phyloP scores from a whole-genome alignment of 2,888 invertebrate genomes.

The Exephanes ischioxanthus region DNA sequence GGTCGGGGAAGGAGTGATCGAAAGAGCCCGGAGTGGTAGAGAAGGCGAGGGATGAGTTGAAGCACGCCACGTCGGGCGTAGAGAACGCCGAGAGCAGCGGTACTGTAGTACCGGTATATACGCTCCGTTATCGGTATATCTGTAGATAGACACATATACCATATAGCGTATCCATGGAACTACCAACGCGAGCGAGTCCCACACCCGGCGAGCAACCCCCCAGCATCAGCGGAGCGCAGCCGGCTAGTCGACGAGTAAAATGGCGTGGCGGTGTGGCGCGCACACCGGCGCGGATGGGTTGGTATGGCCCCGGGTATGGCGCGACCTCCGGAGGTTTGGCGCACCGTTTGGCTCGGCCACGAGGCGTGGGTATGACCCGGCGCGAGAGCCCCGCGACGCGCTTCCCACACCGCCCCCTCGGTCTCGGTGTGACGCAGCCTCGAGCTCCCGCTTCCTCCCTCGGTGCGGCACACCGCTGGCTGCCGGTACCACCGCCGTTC shows the following conservation, averaged over 20 bases:
- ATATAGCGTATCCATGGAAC: constrained; percentile 5
- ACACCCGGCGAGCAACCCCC: constrained; percentile 33
- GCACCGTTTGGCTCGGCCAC: constrained; percentile 27
- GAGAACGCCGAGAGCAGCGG: constrained; percentile 44
- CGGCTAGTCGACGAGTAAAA: constrained; percentile 54
- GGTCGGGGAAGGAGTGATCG: constrained; percentile 48
- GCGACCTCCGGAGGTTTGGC: not conserved
- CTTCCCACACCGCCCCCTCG: constrained; percentile 18
- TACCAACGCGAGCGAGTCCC: constrained; percentile 34
- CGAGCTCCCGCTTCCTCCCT: constrained; percentile 1
- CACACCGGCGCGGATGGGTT: not conserved
- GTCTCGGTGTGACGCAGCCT: constrained; percentile 60
- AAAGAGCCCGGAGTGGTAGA: constrained; percentile 51
- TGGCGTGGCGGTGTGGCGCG: constrained; percentile 60
- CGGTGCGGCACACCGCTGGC: constrained; percentile 51
- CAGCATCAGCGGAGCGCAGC: constrained; percentile 39
- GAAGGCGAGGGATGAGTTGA: constrained; percentile 61
- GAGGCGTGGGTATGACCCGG: constrained; percentile 57
- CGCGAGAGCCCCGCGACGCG: constrained; percentile 59
- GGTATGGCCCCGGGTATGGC: not conserved
- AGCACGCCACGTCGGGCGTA: constrained; percentile 66
- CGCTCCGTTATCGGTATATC: not conserved
- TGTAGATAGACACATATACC: not conserved
- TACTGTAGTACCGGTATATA: constrained; percentile 38
- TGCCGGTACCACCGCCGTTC: constrained; percentile 30